Evolutionary conservation across 2,888 invertebrate species (phyloP), one percentile per base, ranked within the genome.

Genomic region (Stenurella melanura): DNA sequence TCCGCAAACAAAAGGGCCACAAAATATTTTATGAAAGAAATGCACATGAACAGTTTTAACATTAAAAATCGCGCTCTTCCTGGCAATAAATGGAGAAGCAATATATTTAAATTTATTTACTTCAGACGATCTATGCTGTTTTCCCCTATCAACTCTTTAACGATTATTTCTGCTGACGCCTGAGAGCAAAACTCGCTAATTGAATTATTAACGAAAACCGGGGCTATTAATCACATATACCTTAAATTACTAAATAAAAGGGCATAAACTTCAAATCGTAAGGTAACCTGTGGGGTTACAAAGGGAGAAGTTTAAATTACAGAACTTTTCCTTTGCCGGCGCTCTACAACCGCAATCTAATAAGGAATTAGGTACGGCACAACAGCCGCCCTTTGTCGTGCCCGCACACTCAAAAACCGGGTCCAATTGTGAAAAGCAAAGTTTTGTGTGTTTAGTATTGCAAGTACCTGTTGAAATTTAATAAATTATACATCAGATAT

Each of bases 401-500:
- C 34, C 61, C 17, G 17, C 34, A 26, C 17, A 34, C 10, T 34
- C n/a, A 19, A n/a, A 30, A 34, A 34, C 6, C 6, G 30, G 30
- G 1, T 10, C n/a, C 6, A 10, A 63, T 34, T 34, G 61, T 63
- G 9, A 34, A 34, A 17, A 17, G 34, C 26, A 15, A 63, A 63
- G 34, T 63, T 63, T 61, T 61, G 34, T 17, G 21, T 17, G 34
- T 61, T n/a, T 63, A 63, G 30, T 34, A 63, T 63, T 34, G 17
- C 30, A 63, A 50, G 15, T 17, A 63, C 61, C 34, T 63, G 61
- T 63, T 63, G 61, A 63, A 34, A 63, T n/a, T 30, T n/a, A 30
- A 63, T 63, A 34, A 63, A 63, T 63, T 63, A 30, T 63, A 34
- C 34, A 63, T 30, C 15, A 30, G 61, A 34, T 63, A 63, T 63